Conservation (phyloP, 2,888 invertebrate species). For the Oxyteleia sp. region DNA sequence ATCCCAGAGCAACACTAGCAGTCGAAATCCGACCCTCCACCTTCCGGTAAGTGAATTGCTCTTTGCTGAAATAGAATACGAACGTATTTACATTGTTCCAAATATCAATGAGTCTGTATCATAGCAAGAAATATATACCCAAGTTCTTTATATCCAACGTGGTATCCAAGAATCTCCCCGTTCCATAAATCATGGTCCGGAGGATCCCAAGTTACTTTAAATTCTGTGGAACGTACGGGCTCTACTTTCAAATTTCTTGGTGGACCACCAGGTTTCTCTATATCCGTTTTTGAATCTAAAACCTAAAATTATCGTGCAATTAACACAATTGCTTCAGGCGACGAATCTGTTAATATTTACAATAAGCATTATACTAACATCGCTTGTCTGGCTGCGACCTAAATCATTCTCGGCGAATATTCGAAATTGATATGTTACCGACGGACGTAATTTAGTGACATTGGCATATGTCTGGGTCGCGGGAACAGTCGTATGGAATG, state of each 20-base stretch:
- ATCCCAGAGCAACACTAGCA: too few relatives aligned
- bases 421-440: conserved; percentile 95
- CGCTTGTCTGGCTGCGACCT: conserved; percentile 95
- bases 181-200: conserved; percentile 96
- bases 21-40: too few relatives aligned
- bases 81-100: too few relatives aligned
- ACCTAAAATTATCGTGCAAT: conserved; percentile 81
- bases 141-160: too few relatives aligned
- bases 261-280: conserved; percentile 91
- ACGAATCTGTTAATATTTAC: conserved; percentile 20
- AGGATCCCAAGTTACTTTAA: conserved; percentile 95
- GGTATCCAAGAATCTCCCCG: conserved; percentile 95
- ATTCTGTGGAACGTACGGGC: conserved; percentile 94
- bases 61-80: too few relatives aligned
- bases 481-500: conserved; percentile 93
- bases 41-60: too few relatives aligned
- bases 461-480: conserved; percentile 94
- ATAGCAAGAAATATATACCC: too few relatives aligned
- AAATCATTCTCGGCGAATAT: conserved; percentile 96
- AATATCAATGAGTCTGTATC: too few relatives aligned
- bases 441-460: conserved; percentile 94
- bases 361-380: conserved; percentile 88
- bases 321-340: too few relatives aligned
- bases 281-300: conserved; percentile 85
- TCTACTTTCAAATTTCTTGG: conserved; percentile 94